Evolutionary conservation across 2,113 vertebrate genomes (phyloP).

Genomic region (Leiothrix lutea): DNA sequence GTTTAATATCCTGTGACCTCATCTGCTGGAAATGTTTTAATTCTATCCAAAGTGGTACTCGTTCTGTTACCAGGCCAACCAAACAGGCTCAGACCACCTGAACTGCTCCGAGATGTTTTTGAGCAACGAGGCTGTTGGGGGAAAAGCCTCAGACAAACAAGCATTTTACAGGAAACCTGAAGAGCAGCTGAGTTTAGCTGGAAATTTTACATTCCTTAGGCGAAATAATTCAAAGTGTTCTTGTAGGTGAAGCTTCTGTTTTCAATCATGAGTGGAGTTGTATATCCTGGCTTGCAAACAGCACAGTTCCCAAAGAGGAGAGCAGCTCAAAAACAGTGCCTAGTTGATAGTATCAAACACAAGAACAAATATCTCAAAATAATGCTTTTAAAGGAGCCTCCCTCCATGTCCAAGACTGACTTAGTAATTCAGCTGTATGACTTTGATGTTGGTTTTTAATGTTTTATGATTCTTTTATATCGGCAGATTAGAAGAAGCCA

Average conservation of each 20-base stretch:
- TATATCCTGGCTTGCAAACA: background rate
- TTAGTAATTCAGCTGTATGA: background rate
- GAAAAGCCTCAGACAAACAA: background rate
- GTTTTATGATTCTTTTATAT: background rate
- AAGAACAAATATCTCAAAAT: background rate
- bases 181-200: background rate
- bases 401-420: background rate
- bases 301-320: background rate
- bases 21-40: background rate
- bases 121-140: background rate
- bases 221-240: background rate
- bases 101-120: background rate
- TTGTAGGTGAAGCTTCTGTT: background rate
- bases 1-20: background rate
- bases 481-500: conserved; percentile 69
- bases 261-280: background rate
- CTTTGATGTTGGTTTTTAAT: background rate
- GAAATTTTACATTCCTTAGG: background rate
- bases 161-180: background rate
- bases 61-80: background rate
- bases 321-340: background rate
- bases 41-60: background rate
- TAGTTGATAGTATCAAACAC: background rate
- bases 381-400: background rate
- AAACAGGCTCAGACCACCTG: background rate